A percentile compares a stretch with the other conserved stretches of the same genome.
Evolutionary conservation across 1,140 invertebrate genomes (phyloP).

Genomic region (Ips nitidus): DNA sequence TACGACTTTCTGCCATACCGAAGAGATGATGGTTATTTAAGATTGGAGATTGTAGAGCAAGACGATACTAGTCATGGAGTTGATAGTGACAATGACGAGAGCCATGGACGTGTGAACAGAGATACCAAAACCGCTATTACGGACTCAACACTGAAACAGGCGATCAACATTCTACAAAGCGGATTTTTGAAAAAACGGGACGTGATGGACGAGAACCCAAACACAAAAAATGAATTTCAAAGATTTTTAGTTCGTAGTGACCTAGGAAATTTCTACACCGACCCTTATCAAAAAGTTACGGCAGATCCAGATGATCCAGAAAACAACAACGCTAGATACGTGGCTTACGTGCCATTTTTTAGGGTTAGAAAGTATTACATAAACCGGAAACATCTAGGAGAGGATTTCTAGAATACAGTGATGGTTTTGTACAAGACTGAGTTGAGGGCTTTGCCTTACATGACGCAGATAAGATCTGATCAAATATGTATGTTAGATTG

Average conservation of each 20-base stretch:
- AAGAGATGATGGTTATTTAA: constrained; percentile 7
- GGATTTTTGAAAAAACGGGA: constrained; percentile 13
- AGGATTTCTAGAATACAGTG: neutral
- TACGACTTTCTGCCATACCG: constrained; percentile 27
- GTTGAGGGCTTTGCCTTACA: too few relatives aligned
- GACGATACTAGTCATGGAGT: constrained; percentile 1
- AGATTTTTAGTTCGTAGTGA: constrained; percentile 3
- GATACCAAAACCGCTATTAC: constrained; percentile 9
- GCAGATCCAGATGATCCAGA: constrained; percentile 22
- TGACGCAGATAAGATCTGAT: too few relatives aligned
- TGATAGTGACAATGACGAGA: neutral
- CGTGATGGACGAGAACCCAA: neutral
- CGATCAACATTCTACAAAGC: constrained; percentile 10
- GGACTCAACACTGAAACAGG: constrained; percentile 4
- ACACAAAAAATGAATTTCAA: neutral
- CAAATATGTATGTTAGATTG: too few relatives aligned
- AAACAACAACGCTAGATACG: constrained; percentile 27
- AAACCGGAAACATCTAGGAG: constrained; percentile 5
- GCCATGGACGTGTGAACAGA: constrained; percentile 2
- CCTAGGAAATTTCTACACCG: constrained; percentile 18
- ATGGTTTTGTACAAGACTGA: too few relatives aligned
- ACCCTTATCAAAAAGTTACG: neutral
- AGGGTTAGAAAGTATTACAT: constrained; percentile 30
- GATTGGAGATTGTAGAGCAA: constrained; percentile 20
- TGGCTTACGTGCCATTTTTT: constrained; percentile 33